Conservation (phyloP, 2,797 vertebrate genomes). For the Silurus lanzhouensis region DNA sequence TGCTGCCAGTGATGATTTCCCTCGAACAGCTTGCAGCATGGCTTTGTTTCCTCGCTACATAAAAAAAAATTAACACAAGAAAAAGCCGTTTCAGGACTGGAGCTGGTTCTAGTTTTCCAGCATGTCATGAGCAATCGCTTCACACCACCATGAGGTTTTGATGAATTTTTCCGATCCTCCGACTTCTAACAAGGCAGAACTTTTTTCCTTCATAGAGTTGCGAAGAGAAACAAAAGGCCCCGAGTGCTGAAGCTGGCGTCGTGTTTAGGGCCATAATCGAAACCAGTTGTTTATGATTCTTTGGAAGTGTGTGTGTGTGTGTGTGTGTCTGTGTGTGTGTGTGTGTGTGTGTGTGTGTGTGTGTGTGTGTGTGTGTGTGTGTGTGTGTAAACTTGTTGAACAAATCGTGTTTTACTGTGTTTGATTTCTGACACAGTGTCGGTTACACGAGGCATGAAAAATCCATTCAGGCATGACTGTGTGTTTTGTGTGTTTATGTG, state of each 20-base stretch:
- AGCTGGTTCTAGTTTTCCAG: neutral
- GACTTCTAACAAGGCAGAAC: constrained; percentile 48
- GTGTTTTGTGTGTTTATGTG: neutral
- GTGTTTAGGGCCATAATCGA: constrained; percentile 55
- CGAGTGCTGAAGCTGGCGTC: constrained; percentile 42
- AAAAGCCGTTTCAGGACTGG: neutral
- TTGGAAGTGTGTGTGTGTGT: neutral
- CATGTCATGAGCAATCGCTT: neutral
- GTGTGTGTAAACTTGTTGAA: constrained; percentile 53
- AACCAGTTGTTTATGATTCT: constrained; percentile 57
- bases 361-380: no score
- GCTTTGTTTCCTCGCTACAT: neutral
- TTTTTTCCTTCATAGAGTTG: constrained; percentile 50
- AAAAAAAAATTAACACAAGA: neutral
- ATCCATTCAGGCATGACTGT: neutral
- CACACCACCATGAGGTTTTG: constrained; percentile 52
- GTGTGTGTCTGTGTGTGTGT: neutral
- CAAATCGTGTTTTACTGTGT: constrained; percentile 42
- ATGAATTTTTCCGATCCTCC: constrained; percentile 19
- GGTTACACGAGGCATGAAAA: constrained; percentile 35
- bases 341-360: constrained; percentile 27
- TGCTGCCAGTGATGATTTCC: no score
- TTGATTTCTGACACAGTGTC: constrained; percentile 56
- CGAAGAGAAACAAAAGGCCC: constrained; percentile 43
- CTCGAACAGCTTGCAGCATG: neutral